Conservation (phyloP, 2,797 vertebrate genomes). For the Malurus splendens region DNA sequence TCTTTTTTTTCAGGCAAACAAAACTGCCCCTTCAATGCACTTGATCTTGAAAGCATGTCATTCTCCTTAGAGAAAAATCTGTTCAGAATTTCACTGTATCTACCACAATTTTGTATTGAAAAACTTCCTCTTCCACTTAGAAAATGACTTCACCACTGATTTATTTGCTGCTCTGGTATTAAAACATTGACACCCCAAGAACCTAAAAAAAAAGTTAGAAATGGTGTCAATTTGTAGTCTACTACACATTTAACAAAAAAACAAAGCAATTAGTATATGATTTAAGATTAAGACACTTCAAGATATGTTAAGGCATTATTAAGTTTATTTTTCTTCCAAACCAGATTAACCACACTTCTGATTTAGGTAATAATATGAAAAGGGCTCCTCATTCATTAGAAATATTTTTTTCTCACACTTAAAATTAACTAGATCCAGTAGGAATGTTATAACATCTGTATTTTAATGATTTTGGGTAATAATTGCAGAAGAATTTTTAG, state of each 20-base stretch:
- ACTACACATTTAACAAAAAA: slow-evolving; percentile 43
- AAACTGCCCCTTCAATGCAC: slow-evolving; percentile 95
- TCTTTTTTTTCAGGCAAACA: slow-evolving; percentile 87
- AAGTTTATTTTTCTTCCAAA: slow-evolving; percentile 46
- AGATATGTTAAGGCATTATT: slow-evolving; percentile 52
- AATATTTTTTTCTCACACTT: neutral
- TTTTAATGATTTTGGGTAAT: slow-evolving; percentile 1
- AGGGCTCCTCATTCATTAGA: neutral
- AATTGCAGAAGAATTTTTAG: neutral
- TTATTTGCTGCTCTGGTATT: slow-evolving; percentile 84
- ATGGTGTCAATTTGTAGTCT: slow-evolving; percentile 52
- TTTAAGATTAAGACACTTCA: slow-evolving; percentile 62
- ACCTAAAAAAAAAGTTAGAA: slow-evolving; percentile 81
- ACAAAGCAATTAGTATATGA: slow-evolving; percentile 46
- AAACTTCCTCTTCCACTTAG: slow-evolving; percentile 83
- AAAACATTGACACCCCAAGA: slow-evolving; percentile 99
- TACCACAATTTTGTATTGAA: slow-evolving; percentile 83
- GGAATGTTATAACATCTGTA: neutral
- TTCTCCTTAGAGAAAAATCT: slow-evolving; percentile 93
- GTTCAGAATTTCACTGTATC: slow-evolving; percentile 92
- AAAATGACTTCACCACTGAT: slow-evolving; percentile 91
- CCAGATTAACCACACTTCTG: slow-evolving; percentile 21
- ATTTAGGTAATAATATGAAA: slow-evolving; percentile 4
- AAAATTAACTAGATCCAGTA: neutral
- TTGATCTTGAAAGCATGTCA: slow-evolving; percentile 92